phyloP scores from a whole-genome alignment of 37 sponge, comb jelly and placozoan species.

The Halisarca cf. caerulea region DNA sequence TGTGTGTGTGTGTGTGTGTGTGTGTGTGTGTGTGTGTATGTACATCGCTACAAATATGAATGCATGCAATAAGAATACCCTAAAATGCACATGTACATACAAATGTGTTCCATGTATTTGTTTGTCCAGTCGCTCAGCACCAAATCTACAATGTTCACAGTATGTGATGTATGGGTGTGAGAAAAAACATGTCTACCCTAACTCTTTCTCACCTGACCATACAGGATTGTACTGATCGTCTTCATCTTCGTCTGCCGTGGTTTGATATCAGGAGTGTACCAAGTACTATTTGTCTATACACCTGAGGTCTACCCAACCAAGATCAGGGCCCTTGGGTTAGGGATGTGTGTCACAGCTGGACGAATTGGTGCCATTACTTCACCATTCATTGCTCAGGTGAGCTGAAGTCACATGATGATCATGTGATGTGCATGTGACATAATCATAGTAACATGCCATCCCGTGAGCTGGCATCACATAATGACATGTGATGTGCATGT shows the following conservation, averaged over 20 bases:
- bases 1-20: no score
- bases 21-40: no score
- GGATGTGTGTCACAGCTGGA: constrained; percentile 42
- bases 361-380: constrained; percentile 73
- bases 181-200: neutral
- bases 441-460: no score
- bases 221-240: constrained; percentile 38
- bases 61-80: no score
- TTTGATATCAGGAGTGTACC: constrained; percentile 68
- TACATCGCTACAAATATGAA: no score
- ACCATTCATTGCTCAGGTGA: constrained; percentile 72
- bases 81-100: no score
- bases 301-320: constrained; percentile 80
- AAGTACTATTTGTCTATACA: constrained; percentile 81
- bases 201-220: neutral
- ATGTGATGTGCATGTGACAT: no score
- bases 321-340: constrained; percentile 59
- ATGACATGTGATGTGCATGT: no score
- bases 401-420: no score
- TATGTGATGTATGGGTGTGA: neutral
- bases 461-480: no score
- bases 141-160: neutral
- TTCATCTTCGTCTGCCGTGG: constrained; percentile 71
- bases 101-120: no score
- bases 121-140: no score